These are phyloP conservation scores for Lamellibrachia satsuma DNA, from an alignment of 2,888 invertebrate genomes.

Conservation along the genomic window DNA sequence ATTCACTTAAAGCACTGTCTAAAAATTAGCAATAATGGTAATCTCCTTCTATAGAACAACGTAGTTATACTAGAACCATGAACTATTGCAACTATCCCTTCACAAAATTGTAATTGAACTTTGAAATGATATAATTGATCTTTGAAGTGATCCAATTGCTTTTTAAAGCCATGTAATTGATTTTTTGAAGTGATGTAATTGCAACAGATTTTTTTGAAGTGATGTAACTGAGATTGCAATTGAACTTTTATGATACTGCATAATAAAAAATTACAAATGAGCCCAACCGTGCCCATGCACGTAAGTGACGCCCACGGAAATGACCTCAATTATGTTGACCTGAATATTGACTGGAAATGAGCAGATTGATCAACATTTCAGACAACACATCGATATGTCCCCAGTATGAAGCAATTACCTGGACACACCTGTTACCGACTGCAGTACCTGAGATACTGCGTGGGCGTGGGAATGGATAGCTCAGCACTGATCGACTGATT, in stretches of 20 bases:
- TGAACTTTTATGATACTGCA: neutral
- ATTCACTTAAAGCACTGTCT: no score
- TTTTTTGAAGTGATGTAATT: no score
- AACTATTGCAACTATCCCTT: no score
- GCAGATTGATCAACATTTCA: neutral
- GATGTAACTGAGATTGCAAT: no score
- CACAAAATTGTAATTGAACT: no score
- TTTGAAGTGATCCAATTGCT: no score
- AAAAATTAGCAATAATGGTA: no score
- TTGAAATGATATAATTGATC: no score
- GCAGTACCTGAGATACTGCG: neutral
- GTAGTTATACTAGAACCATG: no score
- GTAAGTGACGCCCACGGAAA: neutral
- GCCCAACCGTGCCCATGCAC: neutral
- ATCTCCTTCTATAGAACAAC: no score
- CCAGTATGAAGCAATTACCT: conserved; percentile 3
- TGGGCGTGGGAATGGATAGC: neutral
- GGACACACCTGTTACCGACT: neutral
- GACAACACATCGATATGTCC: conserved; percentile 10
- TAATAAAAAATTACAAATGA: neutral
- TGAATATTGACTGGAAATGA: neutral
- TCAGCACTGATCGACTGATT: neutral
- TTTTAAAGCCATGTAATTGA: no score
- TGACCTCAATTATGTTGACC: neutral
- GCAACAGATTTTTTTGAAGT: no score